These are phyloP conservation scores for Holotrichia oblita DNA, from an alignment of 1,140 invertebrate species.

Conservation along the genomic window DNA sequence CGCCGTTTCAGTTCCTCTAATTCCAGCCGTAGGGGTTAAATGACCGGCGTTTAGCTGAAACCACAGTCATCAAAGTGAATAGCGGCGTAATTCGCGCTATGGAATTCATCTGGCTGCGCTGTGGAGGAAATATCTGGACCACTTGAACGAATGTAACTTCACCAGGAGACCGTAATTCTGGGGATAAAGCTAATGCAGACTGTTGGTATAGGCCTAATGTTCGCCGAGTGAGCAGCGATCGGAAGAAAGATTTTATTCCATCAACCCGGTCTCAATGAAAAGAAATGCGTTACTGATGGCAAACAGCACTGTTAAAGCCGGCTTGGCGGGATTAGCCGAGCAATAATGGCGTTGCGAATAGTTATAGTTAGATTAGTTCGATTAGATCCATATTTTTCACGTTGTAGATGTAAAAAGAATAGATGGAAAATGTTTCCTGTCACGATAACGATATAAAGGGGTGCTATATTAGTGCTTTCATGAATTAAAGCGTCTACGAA, in stretches of 20 bases:
- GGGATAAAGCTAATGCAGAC: conserved; percentile 50
- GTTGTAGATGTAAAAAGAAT: not conserved
- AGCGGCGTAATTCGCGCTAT: conserved; percentile 42
- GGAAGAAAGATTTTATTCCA: conserved; percentile 40
- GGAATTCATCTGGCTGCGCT: conserved; percentile 37
- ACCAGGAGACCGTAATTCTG: conserved; percentile 48
- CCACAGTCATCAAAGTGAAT: conserved; percentile 46
- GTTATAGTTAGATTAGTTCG: conserved; percentile 27
- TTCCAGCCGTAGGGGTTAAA: conserved; percentile 50
- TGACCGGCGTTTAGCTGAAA: conserved; percentile 50
- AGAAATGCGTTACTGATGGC: conserved; percentile 33
- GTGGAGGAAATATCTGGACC: conserved; percentile 47
- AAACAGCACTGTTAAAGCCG: conserved; percentile 22
- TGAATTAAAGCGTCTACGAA: too few species aligned
- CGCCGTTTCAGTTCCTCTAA: conserved; percentile 49
- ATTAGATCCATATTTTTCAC: conserved; percentile 13
- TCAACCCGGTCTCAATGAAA: conserved; percentile 16
- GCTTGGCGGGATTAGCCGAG: not conserved
- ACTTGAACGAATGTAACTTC: conserved; percentile 47
- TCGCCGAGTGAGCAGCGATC: conserved; percentile 43
- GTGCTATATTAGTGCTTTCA: too few species aligned
- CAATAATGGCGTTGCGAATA: not conserved
- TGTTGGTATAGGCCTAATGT: conserved; percentile 44
- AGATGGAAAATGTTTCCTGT: not conserved
- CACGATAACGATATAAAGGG: too few species aligned